Evolutionary conservation across 2,797 vertebrate species (phyloP).

Genomic region (Neosalanx taihuensis): DNA sequence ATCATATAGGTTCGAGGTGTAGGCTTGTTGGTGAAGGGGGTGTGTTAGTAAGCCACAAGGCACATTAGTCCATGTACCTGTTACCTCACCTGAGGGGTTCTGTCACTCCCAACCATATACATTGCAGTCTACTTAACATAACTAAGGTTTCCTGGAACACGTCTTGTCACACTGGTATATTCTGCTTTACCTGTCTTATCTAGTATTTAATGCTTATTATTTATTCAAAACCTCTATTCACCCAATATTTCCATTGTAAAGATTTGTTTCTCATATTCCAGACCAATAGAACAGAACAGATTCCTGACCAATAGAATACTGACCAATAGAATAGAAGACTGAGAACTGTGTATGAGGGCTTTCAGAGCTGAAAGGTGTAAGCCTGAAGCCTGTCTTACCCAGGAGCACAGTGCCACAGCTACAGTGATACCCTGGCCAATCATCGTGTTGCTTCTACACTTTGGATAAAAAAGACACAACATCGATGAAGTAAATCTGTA

Average conservation of each 20-base stretch:
- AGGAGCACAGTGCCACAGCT: no score
- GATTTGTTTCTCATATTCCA: neutral
- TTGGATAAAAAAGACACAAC: no score
- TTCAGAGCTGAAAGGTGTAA: no score
- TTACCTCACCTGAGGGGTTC: slow-evolving; percentile 29
- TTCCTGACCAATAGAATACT: neutral
- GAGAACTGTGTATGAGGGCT: no score
- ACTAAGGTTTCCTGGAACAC: neutral
- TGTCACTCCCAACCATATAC: neutral
- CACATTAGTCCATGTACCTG: neutral
- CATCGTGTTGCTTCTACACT: no score
- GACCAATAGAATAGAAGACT: no score
- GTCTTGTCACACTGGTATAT: neutral
- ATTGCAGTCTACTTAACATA: neutral
- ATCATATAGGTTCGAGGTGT: slow-evolving; percentile 39
- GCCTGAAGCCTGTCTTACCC: no score
- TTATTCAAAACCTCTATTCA: neutral
- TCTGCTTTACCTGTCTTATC: neutral
- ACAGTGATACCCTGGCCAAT: no score
- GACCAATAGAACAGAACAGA: neutral
- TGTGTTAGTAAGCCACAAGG: slow-evolving; percentile 26
- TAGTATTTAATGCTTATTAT: neutral
- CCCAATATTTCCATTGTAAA: slow-evolving; percentile 7
- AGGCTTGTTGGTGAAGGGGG: neutral
- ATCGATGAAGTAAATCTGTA: neutral